Conservation (phyloP, 1,140 invertebrate genomes). For the Bicyclus anynana region DNA sequence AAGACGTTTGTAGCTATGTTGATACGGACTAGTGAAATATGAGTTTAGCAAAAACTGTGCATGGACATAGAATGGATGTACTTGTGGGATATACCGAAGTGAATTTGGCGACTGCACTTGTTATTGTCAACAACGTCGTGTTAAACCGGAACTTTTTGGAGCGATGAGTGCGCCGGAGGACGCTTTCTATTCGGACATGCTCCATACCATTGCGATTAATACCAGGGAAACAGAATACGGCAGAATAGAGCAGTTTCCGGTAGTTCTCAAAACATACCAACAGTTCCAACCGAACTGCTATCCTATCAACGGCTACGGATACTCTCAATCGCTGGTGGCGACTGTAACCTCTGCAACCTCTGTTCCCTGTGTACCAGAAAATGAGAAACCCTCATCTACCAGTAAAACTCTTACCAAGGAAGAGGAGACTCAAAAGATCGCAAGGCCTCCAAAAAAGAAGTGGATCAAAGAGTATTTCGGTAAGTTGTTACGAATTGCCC, state of each 20-base stretch:
- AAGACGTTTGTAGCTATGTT: conserved; percentile 13
- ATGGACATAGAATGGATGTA: conserved; percentile 66
- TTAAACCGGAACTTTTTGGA: conserved; percentile 42
- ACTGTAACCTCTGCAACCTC: conserved; percentile 36
- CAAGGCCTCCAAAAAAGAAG: conserved; percentile 82
- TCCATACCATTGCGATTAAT: conserved; percentile 63
- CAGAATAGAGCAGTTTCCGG: conserved; percentile 62
- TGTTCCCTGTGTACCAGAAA: conserved; percentile 30
- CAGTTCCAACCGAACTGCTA: conserved; percentile 37
- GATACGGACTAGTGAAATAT: conserved; percentile 42
- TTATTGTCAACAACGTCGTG: conserved; percentile 40
- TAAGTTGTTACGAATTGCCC: conserved; percentile 40
- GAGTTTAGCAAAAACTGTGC: conserved; percentile 37
- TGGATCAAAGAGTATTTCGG: conserved; percentile 84
- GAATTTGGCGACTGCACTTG: conserved; percentile 57
- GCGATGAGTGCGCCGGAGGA: conserved; percentile 56
- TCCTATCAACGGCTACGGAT: conserved; percentile 41
- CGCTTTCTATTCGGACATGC: conserved; percentile 48
- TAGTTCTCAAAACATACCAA: conserved; percentile 58
- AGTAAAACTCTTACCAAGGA: conserved; percentile 38
- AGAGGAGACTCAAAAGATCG: conserved; percentile 37
- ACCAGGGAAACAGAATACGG: conserved; percentile 67
- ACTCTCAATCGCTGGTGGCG: conserved; percentile 37
- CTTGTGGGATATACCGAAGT: conserved; percentile 64
- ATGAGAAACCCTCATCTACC: conserved; percentile 31